phyloP scores from a whole-genome alignment of 2,888 invertebrate genomes.

The Apodemia hepburni region DNA sequence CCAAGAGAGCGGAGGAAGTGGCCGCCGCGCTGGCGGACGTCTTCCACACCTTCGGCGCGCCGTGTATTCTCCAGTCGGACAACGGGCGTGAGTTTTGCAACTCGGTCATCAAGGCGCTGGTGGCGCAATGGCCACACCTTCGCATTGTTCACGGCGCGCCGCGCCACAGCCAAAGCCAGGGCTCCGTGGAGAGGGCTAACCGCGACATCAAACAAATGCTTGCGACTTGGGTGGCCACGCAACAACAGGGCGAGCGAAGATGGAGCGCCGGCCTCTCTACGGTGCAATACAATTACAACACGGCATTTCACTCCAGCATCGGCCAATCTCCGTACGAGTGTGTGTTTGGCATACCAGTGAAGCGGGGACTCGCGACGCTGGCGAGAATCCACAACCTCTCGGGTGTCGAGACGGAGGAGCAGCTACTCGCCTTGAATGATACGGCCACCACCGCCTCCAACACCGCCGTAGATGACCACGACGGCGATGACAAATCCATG shows the following conservation, averaged over 20 bases:
- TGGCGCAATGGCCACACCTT: too few relatives aligned
- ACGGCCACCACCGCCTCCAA: slow-evolving; percentile 2
- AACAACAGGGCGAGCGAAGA: slow-evolving; percentile 5
- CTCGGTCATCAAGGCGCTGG: too few relatives aligned
- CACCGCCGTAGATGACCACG: background rate
- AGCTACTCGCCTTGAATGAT: background rate
- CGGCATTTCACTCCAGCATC: slow-evolving; percentile 10
- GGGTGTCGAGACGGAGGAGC: slow-evolving; percentile 4
- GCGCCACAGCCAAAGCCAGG: slow-evolving; percentile 36
- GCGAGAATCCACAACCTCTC: background rate
- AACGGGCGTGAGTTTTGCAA: too few relatives aligned
- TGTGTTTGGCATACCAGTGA: slow-evolving; percentile 9
- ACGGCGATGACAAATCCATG: background rate
- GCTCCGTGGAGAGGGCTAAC: slow-evolving; percentile 46
- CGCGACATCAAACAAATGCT: slow-evolving; percentile 49
- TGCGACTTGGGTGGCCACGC: slow-evolving; percentile 41
- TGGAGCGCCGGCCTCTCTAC: slow-evolving; percentile 9
- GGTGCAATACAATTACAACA: slow-evolving; percentile 2
- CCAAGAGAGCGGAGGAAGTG: slow-evolving; percentile 42
- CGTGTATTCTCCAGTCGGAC: too few relatives aligned
- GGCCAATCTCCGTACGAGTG: slow-evolving; percentile 13
- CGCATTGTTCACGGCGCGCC: background rate
- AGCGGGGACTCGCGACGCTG: background rate
- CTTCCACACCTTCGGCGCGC: background rate
- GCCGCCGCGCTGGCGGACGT: slow-evolving; percentile 28